A percentile compares a stretch with the other conserved stretches of the same genome.
These are phyloP conservation scores for Genyomyrus donnyi DNA, from an alignment of 2,113 vertebrate genomes.

Conservation along the genomic window DNA sequence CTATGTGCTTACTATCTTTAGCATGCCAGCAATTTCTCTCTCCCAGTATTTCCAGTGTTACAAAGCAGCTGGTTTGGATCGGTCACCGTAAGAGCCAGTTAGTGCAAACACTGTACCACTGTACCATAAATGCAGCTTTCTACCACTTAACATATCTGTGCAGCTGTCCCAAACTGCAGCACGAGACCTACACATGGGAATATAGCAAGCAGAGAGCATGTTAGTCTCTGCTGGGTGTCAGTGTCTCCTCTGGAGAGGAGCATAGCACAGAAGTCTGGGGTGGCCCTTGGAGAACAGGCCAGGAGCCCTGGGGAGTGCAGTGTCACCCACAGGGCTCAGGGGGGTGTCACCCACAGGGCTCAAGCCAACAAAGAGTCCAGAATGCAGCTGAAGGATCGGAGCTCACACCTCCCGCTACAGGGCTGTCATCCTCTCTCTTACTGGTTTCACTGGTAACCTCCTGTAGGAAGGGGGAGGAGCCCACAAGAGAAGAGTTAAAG, in stretches of 20 bases:
- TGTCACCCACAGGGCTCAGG: conserved; percentile 28
- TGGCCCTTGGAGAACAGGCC: neutral
- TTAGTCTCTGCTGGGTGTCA: neutral
- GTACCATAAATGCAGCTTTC: neutral
- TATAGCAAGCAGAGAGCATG: neutral
- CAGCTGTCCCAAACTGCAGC: neutral
- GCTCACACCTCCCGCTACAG: conserved; percentile 89
- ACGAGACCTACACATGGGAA: neutral
- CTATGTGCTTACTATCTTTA: too few relatives aligned
- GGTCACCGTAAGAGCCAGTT: neutral
- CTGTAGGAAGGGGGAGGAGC: conserved; percentile 40
- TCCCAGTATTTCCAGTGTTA: neutral
- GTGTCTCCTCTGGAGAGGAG: neutral
- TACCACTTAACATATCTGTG: neutral
- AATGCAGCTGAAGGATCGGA: conserved; percentile 74
- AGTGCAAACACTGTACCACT: neutral
- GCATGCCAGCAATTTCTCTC: neutral
- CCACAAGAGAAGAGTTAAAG: neutral
- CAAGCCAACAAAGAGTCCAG: conserved; percentile 91
- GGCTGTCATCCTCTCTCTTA: conserved; percentile 75
- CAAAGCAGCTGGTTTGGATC: neutral
- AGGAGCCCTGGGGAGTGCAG: neutral
- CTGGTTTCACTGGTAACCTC: conserved; percentile 76
- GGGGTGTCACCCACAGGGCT: neutral
- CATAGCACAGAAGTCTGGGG: neutral